A percentile compares a stretch with the other conserved stretches of the same genome.
Evolutionary conservation across 2,113 vertebrate species (phyloP).

Genomic region (Amblyornis subalaris): DNA sequence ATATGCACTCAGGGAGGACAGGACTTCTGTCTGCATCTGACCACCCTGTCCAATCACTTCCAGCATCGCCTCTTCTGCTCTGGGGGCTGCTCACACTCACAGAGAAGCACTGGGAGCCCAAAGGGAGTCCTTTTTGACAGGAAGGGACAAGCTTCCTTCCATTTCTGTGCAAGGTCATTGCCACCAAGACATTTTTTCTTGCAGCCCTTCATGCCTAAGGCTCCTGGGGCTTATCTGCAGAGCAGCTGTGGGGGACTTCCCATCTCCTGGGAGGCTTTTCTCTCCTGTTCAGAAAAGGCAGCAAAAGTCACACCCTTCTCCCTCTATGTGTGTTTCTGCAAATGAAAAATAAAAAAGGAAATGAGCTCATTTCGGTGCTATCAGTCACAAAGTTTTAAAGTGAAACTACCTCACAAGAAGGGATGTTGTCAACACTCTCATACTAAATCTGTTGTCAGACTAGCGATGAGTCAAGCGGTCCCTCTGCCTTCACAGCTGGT

Average conservation of each 20-base stretch:
- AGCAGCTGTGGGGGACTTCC: not conserved
- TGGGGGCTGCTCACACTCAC: accelerated
- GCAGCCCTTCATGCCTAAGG: not conserved
- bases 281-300: not conserved
- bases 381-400: not conserved
- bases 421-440: not conserved
- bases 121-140: not conserved
- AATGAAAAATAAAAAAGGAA: constrained; percentile 24
- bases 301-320: not conserved
- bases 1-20: not conserved
- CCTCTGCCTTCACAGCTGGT: not conserved
- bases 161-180: not conserved
- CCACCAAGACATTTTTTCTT: not conserved
- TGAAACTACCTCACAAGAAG: not conserved
- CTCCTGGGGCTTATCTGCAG: not conserved
- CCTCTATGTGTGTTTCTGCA: not conserved
- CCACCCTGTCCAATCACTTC: not conserved
- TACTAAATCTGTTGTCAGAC: not conserved
- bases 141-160: not conserved
- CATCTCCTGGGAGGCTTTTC: not conserved
- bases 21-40: not conserved
- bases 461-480: not conserved
- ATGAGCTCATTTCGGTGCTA: not conserved
- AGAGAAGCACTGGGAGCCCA: not conserved
- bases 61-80: not conserved